Conservation (phyloP, 2,888 invertebrate species). For the Mystacides longicornis region DNA sequence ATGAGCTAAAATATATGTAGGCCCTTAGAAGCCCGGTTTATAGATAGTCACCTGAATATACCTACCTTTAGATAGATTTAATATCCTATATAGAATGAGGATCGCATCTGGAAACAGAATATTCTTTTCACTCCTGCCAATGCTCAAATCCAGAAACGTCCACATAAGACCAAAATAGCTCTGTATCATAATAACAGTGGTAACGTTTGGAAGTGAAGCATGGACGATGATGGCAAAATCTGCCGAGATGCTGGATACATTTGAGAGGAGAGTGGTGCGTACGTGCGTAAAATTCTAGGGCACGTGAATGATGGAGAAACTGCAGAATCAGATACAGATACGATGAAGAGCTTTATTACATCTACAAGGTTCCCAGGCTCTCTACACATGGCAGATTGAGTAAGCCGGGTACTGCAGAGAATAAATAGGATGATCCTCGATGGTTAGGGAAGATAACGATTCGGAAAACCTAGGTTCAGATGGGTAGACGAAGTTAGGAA, state of each 20-base stretch:
- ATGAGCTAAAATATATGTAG: too few relatives aligned
- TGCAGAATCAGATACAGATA: neutral
- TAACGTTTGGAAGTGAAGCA: neutral
- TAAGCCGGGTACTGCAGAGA: neutral
- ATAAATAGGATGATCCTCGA: neutral
- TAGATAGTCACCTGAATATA: too few relatives aligned
- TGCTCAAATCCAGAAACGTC: constrained; percentile 2
- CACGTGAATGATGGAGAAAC: constrained; percentile 2
- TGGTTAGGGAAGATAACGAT: neutral
- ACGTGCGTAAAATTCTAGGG: neutral
- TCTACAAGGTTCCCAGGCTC: too few relatives aligned
- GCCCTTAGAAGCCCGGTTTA: too few relatives aligned
- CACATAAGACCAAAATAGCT: neutral
- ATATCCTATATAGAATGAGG: too few relatives aligned
- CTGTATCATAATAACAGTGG: neutral
- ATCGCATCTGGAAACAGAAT: neutral
- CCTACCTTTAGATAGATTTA: too few relatives aligned
- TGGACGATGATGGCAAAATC: neutral
- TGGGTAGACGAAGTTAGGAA: neutral
- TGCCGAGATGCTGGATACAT: too few relatives aligned
- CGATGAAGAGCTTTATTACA: neutral
- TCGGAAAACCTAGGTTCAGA: neutral
- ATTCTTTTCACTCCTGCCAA: constrained; percentile 5
- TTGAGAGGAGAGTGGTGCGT: too few relatives aligned
- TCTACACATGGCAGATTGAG: constrained; percentile 1